Conservation (phyloP, 2,888 invertebrate species). For the Xestia ashworthii region DNA sequence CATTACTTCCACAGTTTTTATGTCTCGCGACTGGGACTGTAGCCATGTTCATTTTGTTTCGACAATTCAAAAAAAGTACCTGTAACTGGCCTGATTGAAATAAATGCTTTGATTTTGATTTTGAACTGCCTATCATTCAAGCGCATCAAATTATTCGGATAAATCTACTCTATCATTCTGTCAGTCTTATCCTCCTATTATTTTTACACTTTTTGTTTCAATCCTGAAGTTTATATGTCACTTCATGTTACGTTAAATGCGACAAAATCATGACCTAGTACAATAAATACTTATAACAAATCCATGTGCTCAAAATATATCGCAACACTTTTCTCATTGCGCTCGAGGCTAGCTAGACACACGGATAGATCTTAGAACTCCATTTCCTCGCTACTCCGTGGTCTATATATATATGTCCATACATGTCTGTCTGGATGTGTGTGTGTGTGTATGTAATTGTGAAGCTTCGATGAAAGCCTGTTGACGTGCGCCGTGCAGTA, state of each 20-base stretch:
- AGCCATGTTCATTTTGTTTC: too few species aligned
- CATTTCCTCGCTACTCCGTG: constrained; percentile 8
- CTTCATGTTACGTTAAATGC: not conserved
- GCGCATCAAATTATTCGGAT: not conserved
- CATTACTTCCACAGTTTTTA: too few species aligned
- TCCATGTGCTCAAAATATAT: not conserved
- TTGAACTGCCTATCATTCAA: not conserved
- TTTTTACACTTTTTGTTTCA: not conserved
- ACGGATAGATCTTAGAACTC: constrained; percentile 1
- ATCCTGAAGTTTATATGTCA: not conserved
- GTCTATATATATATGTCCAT: not conserved
- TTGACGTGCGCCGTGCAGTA: constrained; percentile 30
- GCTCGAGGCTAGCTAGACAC: not conserved
- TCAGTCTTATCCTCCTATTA: not conserved
- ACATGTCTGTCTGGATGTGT: not conserved
- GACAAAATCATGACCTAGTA: not conserved
- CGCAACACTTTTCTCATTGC: not conserved
- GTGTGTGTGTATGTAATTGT: constrained; percentile 34
- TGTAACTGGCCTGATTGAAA: too few species aligned
- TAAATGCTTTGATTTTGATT: too few species aligned
- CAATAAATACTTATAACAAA: not conserved
- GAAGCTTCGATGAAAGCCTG: constrained; percentile 34
- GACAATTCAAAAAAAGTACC: too few species aligned
- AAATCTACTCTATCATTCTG: not conserved
- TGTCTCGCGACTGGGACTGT: too few species aligned